Base-by-base conservation (phyloP, 2,113 vertebrate species). In the Microcebus griseorufus region DNA sequence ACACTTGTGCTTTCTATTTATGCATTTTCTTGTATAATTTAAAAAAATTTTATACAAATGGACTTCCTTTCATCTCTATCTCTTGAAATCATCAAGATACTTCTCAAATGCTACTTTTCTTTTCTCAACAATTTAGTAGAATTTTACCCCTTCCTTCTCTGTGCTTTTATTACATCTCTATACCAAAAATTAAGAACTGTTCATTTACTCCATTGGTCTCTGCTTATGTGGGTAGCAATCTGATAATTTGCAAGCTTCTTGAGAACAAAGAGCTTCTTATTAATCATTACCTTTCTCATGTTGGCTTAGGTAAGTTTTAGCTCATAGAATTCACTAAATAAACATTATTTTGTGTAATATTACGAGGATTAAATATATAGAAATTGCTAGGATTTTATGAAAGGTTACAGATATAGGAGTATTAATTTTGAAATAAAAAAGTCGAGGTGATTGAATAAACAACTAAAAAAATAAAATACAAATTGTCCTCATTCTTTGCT, bases 151-250 rank as follows among this genome's bases (percentile, higher is more conserved):
- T 72, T 69, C 1, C 2, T 39, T n/a, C 32, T 37, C n/a, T 81
- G 9, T 62, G 23, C 3, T 39, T 4, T 55, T 69, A 42, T n/a
- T 32, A 5, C 16, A 76, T 58, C 29, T 53, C 25, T 32, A 16
- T 7, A 42, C 6, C 39, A 45, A 75, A 45, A 75, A 8, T 8
- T 67, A 82, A 58, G 14, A 55, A 53, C 64, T 67, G 18, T 80
- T 2, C 3, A 14, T 3, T 18, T 12, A 3, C 3, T 39, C 5
- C 2, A 23, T 25, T 42, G 3, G 0, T 0, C 29, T 90, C 16
- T 64, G 2, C 42, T 89, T 65, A 29, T 16, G 22, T 82, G 65
- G 22, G 2, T 64, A 67, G 23, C 23, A n/a, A 4, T 80, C 9
- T 17, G 20, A 39, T 55, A 48, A 34, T 7, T 29, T 85, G 11